These are phyloP conservation scores for Drosophila tsacasi DNA, from an alignment of 1,140 invertebrate species.

Conservation along the genomic window DNA sequence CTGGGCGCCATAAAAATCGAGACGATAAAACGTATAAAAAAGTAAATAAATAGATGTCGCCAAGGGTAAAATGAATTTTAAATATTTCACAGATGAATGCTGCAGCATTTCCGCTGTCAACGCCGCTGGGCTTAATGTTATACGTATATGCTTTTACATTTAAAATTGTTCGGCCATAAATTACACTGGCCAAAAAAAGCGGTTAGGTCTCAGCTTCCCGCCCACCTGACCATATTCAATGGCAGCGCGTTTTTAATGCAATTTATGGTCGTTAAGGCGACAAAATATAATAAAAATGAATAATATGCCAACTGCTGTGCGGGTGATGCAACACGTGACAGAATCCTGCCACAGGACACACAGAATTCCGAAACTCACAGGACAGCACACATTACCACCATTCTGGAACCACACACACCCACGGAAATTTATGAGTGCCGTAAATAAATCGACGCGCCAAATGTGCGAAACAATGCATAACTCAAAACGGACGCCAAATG, in stretches of 20 bases:
- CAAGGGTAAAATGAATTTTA: constrained; percentile 62
- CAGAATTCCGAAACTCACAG: constrained; percentile 16
- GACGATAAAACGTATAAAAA: constrained; percentile 36
- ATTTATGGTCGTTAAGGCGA: constrained; percentile 83
- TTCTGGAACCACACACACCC: constrained; percentile 18
- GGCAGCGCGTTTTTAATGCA: constrained; percentile 79
- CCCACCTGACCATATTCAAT: constrained; percentile 75
- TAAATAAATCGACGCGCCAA: constrained; percentile 80
- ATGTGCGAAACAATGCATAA: constrained; percentile 81
- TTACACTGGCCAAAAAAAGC: constrained; percentile 22
- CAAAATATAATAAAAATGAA: constrained; percentile 84
- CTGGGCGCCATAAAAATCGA: constrained; percentile 54
- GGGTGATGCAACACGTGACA: constrained; percentile 75
- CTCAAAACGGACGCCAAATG: constrained; percentile 56
- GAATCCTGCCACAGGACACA: constrained; percentile 64
- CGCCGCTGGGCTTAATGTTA: constrained; percentile 28
- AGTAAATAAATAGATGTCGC: constrained; percentile 24
- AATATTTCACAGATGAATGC: constrained; percentile 64
- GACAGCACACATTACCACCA: constrained; percentile 17
- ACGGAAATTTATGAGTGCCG: constrained; percentile 69
- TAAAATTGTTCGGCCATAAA: constrained; percentile 41
- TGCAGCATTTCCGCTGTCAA: constrained; percentile 50
- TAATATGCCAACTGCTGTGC: constrained; percentile 75
- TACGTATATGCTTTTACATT: constrained; percentile 39
- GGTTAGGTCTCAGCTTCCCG: constrained; percentile 7